Evolutionary conservation across 2,113 vertebrate genomes (phyloP).

Genomic region (Ictalurus furcatus): DNA sequence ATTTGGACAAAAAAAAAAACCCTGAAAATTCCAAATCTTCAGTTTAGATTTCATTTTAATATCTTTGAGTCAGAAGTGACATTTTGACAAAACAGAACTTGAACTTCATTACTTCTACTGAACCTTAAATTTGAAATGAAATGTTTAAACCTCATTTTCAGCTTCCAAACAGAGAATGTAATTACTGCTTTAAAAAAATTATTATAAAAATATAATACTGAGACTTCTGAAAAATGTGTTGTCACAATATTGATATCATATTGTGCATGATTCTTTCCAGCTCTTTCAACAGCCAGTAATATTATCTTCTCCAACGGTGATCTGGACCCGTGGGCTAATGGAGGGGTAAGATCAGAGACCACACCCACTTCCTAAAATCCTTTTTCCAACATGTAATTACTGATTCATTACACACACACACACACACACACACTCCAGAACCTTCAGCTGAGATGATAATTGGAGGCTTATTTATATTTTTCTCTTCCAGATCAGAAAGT

Average conservation of each 20-base stretch:
- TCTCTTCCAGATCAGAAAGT: slow-evolving; percentile 74
- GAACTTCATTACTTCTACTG: too few relatives aligned
- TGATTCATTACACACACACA: background rate
- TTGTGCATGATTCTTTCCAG: slow-evolving; percentile 66
- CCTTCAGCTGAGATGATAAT: background rate
- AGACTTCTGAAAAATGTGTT: background rate
- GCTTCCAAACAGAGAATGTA: background rate
- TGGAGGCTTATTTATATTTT: background rate
- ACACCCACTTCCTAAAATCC: background rate
- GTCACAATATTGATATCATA: background rate
- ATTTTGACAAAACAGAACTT: background rate
- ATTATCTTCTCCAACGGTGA: slow-evolving; percentile 96
- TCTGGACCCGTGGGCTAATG: slow-evolving; percentile 92
- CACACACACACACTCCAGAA: too few relatives aligned
- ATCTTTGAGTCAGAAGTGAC: background rate
- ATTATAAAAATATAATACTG: background rate
- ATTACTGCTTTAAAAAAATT: background rate
- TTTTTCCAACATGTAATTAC: background rate
- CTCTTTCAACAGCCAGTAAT: slow-evolving; percentile 82
- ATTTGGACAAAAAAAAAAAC: too few relatives aligned
- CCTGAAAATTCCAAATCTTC: too few relatives aligned
- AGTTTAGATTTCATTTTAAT: background rate
- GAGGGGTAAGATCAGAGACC: slow-evolving; percentile 79
- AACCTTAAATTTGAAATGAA: background rate
- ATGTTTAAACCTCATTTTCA: background rate